Percentiles rank a stretch among this genome's conserved stretches.
These are phyloP conservation scores for Heterodera carotae DNA, from an alignment of 1,140 invertebrate species.

Conservation along the genomic window DNA sequence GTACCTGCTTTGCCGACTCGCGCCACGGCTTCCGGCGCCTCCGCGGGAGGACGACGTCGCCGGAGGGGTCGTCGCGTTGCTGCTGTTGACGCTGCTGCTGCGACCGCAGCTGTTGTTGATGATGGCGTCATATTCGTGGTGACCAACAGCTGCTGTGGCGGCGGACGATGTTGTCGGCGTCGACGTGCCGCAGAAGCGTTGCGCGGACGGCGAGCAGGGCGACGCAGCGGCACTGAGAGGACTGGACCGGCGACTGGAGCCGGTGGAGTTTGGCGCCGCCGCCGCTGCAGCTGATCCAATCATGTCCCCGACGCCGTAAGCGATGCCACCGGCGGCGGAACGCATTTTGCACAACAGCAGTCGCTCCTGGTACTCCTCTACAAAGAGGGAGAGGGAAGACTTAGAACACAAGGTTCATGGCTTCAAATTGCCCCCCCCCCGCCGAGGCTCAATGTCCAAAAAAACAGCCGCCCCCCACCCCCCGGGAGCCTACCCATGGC, in stretches of 20 bases:
- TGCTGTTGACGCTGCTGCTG: not conserved
- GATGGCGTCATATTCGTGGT: no score
- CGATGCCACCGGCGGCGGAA: not conserved
- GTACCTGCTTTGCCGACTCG: not conserved
- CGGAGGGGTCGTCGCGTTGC: not conserved
- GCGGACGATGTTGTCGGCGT: not conserved
- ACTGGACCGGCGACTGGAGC: constrained; percentile 21
- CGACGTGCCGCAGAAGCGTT: not conserved
- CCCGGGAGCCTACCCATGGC: no score
- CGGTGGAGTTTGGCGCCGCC: constrained; percentile 18
- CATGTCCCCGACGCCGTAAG: not conserved
- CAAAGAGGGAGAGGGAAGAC: no score
- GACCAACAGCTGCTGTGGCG: not conserved
- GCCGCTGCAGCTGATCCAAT: no score
- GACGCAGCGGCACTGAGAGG: constrained; percentile 11
- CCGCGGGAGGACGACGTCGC: not conserved
- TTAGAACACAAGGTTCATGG: not conserved
- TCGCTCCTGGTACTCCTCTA: constrained; percentile 11
- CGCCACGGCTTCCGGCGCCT: not conserved
- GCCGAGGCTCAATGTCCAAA: not conserved
- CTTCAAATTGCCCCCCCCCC: not conserved
- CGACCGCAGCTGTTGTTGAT: not conserved
- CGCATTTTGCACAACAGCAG: constrained; percentile 6
- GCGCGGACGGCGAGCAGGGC: constrained; percentile 12
- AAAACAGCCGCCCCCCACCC: no score